A percentile compares a stretch with the other conserved stretches of the same genome.
These are phyloP conservation scores for Pituophis catenifer DNA, from an alignment of 2,113 vertebrate genomes.

Conservation along the genomic window DNA sequence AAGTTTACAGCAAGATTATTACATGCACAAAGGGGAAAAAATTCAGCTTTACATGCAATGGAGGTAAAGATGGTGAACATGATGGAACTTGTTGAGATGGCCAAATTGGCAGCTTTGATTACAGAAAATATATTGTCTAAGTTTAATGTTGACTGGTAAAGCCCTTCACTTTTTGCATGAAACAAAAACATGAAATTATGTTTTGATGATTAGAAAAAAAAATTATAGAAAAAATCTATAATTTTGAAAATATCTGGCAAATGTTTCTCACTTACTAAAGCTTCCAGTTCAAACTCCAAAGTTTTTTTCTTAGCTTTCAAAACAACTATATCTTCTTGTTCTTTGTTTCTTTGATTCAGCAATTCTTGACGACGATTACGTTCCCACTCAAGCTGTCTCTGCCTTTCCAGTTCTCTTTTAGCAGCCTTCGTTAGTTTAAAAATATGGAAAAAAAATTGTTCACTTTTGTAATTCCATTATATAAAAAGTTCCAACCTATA, in stretches of 20 bases:
- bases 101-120: neutral
- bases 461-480: neutral
- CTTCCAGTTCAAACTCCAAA: conserved; percentile 95
- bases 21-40: neutral
- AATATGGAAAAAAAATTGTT: neutral
- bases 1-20: neutral
- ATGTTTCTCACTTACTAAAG: conserved; percentile 77
- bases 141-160: neutral
- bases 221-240: neutral
- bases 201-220: neutral
- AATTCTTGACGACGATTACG: conserved; percentile 92
- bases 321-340: conserved; percentile 95
- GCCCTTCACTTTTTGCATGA: neutral
- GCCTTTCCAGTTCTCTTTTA: conserved; percentile 92
- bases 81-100: neutral
- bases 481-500: neutral
- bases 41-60: neutral
- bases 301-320: conserved; percentile 97
- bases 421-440: conserved; percentile 76
- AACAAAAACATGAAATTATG: neutral
- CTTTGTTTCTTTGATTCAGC: conserved; percentile 90
- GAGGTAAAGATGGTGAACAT: neutral
- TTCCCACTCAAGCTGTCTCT: conserved; percentile 96
- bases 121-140: neutral
- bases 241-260: neutral